Conservation (phyloP, 1,140 invertebrate species). For the Pogonus chalceus region DNA sequence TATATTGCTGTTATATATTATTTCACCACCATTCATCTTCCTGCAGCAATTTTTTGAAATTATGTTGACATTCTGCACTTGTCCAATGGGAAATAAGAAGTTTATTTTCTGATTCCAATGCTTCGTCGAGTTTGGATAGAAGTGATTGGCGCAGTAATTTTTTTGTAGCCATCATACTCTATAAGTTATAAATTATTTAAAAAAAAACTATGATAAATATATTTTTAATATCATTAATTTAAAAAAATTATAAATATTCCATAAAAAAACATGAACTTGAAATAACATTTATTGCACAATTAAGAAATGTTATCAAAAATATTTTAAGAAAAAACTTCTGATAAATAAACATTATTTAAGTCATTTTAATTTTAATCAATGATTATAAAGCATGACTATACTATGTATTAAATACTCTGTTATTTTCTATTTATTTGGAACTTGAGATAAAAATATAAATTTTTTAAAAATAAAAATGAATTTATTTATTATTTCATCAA, state of each 20-base stretch:
- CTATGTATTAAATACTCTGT: too few species aligned
- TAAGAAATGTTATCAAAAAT: constrained; percentile 11
- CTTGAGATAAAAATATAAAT: not conserved
- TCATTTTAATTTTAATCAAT: not conserved
- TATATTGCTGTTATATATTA: too few species aligned
- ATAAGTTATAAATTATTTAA: too few species aligned
- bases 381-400: too few species aligned
- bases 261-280: constrained; percentile 21
- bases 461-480: not conserved
- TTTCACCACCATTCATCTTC: constrained; percentile 4
- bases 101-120: constrained; percentile 47
- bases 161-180: constrained; percentile 53
- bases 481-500: not conserved
- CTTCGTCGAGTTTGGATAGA: constrained; percentile 41
- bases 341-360: not conserved
- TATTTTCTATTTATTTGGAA: too few species aligned
- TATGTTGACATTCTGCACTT: constrained; percentile 47
- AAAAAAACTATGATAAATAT: too few species aligned
- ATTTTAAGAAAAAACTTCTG: too few species aligned
- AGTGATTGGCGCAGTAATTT: constrained; percentile 42
- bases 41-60: constrained; percentile 25
- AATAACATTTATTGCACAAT: constrained; percentile 26
- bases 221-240: constrained; percentile 16
- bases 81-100: constrained; percentile 54
- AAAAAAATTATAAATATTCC: constrained; percentile 26